Conservation (phyloP, 2,888 invertebrate species). For the Rhagonycha fulva region DNA sequence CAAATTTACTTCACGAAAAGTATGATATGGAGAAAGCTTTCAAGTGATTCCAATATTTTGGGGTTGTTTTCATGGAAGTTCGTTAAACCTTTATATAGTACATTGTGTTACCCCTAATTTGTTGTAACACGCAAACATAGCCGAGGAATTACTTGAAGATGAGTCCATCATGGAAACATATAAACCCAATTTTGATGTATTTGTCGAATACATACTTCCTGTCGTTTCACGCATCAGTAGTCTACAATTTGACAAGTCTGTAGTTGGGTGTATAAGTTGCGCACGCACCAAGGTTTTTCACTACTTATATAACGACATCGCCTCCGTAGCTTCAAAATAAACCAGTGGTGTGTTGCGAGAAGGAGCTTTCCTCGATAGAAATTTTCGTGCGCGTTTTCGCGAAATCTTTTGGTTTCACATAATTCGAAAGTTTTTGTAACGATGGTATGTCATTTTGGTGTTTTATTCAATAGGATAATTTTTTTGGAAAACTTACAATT, state of each 20-base stretch:
- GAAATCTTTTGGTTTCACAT: neutral
- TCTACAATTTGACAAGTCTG: conserved; percentile 21
- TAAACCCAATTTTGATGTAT: neutral
- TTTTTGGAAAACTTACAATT: neutral
- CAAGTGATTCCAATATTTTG: neutral
- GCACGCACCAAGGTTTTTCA: conserved; percentile 17
- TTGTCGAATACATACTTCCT: neutral
- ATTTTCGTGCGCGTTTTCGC: neutral
- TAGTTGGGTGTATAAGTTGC: conserved; percentile 28
- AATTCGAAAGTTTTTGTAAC: neutral
- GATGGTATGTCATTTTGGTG: neutral
- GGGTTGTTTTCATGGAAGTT: neutral
- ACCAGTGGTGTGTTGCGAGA: conserved; percentile 8
- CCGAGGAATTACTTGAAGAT: neutral
- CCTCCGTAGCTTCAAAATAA: conserved; percentile 14
- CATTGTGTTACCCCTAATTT: neutral
- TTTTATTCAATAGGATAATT: neutral
- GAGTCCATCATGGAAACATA: neutral
- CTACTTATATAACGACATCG: conserved; percentile 21
- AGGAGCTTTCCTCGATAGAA: neutral
- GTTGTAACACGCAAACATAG: neutral
- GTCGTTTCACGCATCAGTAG: conserved; percentile 4
- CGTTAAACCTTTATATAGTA: neutral
- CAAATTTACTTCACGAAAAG: neutral
- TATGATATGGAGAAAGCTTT: neutral